These are phyloP conservation scores for Furnarius figulus DNA, from an alignment of 2,113 vertebrate species.

Conservation along the genomic window DNA sequence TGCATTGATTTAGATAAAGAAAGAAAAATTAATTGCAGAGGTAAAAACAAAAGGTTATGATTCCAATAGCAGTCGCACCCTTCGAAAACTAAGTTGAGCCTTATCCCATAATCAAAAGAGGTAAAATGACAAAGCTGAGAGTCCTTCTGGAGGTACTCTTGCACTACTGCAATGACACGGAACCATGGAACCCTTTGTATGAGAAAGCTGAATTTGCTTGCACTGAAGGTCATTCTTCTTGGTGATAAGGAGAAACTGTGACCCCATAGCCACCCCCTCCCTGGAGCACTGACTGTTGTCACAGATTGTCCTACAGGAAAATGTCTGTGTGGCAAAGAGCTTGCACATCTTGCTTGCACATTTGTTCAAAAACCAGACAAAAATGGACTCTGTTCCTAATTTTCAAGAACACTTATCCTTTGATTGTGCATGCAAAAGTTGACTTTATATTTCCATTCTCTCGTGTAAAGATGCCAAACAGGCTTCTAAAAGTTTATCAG, in stretches of 20 bases:
- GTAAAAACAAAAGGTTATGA: neutral
- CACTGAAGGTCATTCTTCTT: neutral
- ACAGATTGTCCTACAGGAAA: neutral
- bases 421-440: neutral
- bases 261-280: neutral
- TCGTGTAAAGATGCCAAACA: neutral
- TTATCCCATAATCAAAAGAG: neutral
- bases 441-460: neutral
- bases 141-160: neutral
- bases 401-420: neutral
- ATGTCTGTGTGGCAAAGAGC: neutral
- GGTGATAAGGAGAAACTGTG: neutral
- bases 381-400: neutral
- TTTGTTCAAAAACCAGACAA: neutral
- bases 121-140: neutral
- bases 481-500: neutral
- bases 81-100: neutral
- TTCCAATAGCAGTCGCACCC: neutral
- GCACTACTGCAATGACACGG: neutral
- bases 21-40: neutral
- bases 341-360: neutral
- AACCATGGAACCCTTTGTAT: neutral
- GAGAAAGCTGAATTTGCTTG: neutral
- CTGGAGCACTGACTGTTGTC: neutral
- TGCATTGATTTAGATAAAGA: constrained; percentile 28